Evolutionary conservation across 2,113 vertebrate species (phyloP).

Genomic region (Gadus macrocephalus): DNA sequence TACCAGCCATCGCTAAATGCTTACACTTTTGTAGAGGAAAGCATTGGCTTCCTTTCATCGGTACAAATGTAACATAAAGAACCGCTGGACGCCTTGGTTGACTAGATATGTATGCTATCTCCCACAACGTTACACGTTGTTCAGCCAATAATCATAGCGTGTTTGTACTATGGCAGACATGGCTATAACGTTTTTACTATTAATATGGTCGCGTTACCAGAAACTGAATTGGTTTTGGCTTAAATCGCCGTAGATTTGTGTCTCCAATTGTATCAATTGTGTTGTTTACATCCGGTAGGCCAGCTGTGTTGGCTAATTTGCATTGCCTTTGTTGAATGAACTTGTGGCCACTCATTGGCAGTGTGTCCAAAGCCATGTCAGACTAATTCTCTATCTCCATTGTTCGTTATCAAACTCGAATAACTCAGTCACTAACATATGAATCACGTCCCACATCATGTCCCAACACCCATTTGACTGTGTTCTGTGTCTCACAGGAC

Average conservation of each 20-base stretch:
- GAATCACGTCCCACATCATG: not conserved
- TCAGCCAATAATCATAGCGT: no score
- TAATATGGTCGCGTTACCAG: no score
- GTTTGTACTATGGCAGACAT: no score
- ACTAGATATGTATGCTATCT: no score
- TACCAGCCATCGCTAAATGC: no score
- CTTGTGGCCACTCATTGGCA: not conserved
- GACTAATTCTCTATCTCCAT: not conserved
- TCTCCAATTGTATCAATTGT: slow-evolving; percentile 9
- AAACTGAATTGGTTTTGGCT: no score
- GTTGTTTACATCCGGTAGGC: slow-evolving; percentile 70
- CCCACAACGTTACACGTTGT: no score
- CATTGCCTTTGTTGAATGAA: not conserved
- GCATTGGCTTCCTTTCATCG: no score
- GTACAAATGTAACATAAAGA: no score
- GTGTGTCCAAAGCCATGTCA: not conserved
- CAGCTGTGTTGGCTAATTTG: slow-evolving; percentile 11
- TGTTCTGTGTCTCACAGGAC: slow-evolving; percentile 51
- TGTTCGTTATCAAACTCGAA: not conserved
- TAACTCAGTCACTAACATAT: not conserved
- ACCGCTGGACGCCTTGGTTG: not conserved
- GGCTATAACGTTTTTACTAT: no score
- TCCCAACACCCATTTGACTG: slow-evolving; percentile 22
- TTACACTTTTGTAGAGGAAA: no score
- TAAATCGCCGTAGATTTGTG: no score